Percentiles rank a stretch among this genome's conserved stretches.
These are phyloP conservation scores for Menura novaehollandiae DNA, from an alignment of 2,113 vertebrate species.

Conservation along the genomic window DNA sequence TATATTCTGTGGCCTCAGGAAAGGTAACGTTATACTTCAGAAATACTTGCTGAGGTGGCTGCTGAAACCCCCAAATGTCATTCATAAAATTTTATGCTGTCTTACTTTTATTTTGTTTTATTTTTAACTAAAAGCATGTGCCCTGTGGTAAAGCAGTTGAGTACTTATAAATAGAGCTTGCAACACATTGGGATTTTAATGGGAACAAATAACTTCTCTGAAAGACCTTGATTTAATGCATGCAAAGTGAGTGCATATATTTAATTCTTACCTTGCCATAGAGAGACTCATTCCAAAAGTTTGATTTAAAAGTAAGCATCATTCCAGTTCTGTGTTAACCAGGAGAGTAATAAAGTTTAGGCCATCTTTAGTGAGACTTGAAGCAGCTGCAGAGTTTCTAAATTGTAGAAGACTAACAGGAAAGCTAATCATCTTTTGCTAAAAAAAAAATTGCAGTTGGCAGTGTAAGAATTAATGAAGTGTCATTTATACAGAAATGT, in stretches of 20 bases:
- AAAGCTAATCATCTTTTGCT: background rate
- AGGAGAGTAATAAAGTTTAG: constrained; percentile 12
- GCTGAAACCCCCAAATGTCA: background rate
- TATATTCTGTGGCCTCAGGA: background rate
- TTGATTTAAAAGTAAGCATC: background rate
- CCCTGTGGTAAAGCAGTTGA: constrained; percentile 43
- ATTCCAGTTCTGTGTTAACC: background rate
- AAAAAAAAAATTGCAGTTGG: constrained; percentile 49
- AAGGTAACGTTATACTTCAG: constrained; percentile 71
- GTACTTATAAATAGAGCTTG: constrained; percentile 59
- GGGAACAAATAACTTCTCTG: constrained; percentile 41
- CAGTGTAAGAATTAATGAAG: constrained; percentile 78
- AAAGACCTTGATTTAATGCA: constrained; percentile 70
- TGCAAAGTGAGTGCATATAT: constrained; percentile 59
- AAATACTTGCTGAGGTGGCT: constrained; percentile 61
- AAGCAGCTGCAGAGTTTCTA: constrained; percentile 15
- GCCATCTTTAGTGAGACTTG: background rate
- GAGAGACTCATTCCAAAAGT: constrained; percentile 28
- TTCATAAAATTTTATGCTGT: background rate
- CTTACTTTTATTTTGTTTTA: constrained; percentile 4
- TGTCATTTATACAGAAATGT: constrained; percentile 74
- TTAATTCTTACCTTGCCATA: constrained; percentile 79
- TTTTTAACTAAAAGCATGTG: constrained; percentile 74
- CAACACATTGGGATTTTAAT: constrained; percentile 56
- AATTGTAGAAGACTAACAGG: constrained; percentile 24